Base-by-base conservation (phyloP, 2,797 vertebrate species). In the Peromyscus aztecus region DNA sequence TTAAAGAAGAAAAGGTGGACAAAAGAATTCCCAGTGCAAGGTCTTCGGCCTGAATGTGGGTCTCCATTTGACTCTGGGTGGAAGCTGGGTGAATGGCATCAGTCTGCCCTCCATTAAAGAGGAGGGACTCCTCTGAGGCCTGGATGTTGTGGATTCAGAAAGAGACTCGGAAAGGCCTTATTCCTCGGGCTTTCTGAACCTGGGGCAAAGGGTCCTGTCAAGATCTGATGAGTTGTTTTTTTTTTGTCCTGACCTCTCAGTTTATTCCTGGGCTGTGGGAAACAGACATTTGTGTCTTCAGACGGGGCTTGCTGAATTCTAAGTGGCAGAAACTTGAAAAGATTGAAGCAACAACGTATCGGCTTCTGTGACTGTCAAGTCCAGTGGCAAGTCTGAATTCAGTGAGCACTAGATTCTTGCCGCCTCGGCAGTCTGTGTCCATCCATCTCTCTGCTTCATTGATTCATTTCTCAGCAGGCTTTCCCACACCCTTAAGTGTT, bases 141-240 rank as follows among this genome's bases (percentile, higher is more conserved):
- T 69, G 12, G 23, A 27, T 40, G 16, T 65, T 46, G 1, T 19
- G 37, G 59, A 78, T 94, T 83, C 91, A 46, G 34, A 81, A 96
- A 95, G 67, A 88, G 73, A 6, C 61, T 89, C 31, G 1, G 81
- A 34, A 76, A 63, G 31, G 29, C 43, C 73, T 86, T 77, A n/a
- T 77, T 94, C 84, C 81, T 0, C 23, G 90, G 59, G 63, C 76
- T 94, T 31, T 96, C 69, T 94, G 95, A 96, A 92, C 57, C 87
- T 11, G 16, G 49, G 71, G 40, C 61, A 57, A 40, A 90, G 37
- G 76, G 82, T 96, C 94, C 97, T 97, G 21, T 46, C 67, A 90
- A 14, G 52, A 86, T 98, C 71, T 97, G 57, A 84, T 13, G 86
- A 94, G 94, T 61, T 10, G 2, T 40, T 57, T 40, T 95, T 95